These are phyloP conservation scores for Nomada fabriciana DNA, from an alignment of 2,888 invertebrate genomes.

Conservation along the genomic window DNA sequence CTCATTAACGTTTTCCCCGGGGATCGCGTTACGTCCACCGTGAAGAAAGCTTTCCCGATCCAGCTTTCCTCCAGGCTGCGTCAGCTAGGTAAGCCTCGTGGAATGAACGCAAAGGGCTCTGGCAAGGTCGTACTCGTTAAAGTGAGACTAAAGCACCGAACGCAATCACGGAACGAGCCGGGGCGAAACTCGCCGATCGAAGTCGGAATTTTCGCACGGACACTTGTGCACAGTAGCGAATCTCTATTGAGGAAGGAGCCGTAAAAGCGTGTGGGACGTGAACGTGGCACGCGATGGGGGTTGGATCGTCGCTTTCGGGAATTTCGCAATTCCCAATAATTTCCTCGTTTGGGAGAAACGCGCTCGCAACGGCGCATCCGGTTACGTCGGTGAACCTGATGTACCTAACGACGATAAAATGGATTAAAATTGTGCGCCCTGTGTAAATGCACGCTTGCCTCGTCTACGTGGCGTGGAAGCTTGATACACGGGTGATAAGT, in stretches of 20 bases:
- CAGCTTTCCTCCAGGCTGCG: constrained; percentile 4
- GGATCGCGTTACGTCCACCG: constrained; percentile 13
- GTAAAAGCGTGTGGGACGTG: background rate
- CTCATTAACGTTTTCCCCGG: constrained; percentile 29
- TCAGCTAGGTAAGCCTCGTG: constrained; percentile 2
- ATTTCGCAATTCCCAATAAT: constrained; percentile 76
- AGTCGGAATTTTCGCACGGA: constrained; percentile 8
- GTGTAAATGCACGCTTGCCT: constrained; percentile 8
- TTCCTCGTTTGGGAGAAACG: constrained; percentile 58
- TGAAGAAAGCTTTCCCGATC: background rate
- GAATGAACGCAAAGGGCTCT: constrained; percentile 4
- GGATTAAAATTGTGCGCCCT: constrained; percentile 36
- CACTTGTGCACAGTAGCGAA: background rate
- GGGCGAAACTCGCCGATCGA: background rate
- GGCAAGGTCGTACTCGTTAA: constrained; percentile 29
- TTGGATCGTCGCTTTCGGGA: constrained; percentile 63
- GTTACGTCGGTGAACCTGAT: constrained; percentile 31
- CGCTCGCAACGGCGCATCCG: background rate
- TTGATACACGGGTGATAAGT: too few relatives aligned
- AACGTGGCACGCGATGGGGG: constrained; percentile 20
- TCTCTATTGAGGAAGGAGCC: constrained; percentile 4
- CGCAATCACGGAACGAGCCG: constrained; percentile 21
- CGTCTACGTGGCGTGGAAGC: too few relatives aligned
- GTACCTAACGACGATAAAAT: constrained; percentile 44
- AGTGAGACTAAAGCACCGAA: constrained; percentile 2